phyloP scores from a whole-genome alignment of 2,888 invertebrate genomes.

The Hirudinaria manillensis region DNA sequence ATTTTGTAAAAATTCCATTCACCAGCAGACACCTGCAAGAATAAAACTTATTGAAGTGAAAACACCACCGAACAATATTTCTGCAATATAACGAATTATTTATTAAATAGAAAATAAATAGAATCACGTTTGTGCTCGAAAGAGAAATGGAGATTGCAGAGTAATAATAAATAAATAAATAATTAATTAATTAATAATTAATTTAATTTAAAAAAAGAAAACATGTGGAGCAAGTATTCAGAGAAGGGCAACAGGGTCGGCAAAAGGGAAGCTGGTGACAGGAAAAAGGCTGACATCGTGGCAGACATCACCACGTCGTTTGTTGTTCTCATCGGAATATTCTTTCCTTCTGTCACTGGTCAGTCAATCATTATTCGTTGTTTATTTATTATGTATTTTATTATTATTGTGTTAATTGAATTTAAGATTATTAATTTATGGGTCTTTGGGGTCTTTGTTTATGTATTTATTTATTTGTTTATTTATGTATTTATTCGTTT shows the following conservation, averaged over 20 bases:
- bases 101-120: too few species aligned
- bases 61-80: too few species aligned
- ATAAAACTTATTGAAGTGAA: too few species aligned
- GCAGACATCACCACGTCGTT: slow-evolving; percentile 88
- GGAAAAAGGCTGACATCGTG: slow-evolving; percentile 60
- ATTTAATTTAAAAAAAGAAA: too few species aligned
- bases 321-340: slow-evolving; percentile 93
- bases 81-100: too few species aligned
- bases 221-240: slow-evolving; percentile 31
- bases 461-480: not conserved
- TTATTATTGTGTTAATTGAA: not conserved
- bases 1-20: too few species aligned
- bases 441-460: not conserved
- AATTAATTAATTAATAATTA: too few species aligned
- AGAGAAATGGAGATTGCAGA: too few species aligned
- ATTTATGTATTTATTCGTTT: not conserved
- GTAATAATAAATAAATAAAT: too few species aligned
- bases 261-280: slow-evolving; percentile 37
- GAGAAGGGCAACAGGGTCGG: slow-evolving; percentile 32
- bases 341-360: slow-evolving; percentile 99
- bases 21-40: too few species aligned
- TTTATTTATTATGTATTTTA: not conserved
- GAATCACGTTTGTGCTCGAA: too few species aligned
- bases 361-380: slow-evolving; percentile 32
- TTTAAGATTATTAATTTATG: not conserved